Evolutionary conservation across 1,140 invertebrate species (phyloP), one percentile per base, ranked within the genome.

Genomic region (Bathynomus jamesi): DNA sequence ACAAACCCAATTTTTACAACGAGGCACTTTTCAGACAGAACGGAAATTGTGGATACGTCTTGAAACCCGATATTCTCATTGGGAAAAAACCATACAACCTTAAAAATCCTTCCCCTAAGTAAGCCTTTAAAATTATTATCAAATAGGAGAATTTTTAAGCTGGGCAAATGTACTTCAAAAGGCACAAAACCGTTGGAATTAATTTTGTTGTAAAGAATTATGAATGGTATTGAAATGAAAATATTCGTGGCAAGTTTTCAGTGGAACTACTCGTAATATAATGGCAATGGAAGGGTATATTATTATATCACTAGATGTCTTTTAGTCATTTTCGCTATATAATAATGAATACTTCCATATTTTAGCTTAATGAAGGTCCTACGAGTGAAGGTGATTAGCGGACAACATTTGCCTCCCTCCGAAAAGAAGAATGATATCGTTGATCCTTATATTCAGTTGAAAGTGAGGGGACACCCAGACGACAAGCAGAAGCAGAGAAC

Each of bases 11-110:
- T 80, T 84, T 86, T 76, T 79, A 86, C 28, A 85, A 88, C 78
- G 81, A 84, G 75, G 87, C 86, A 0, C 83, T 83, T 75, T 90
- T 90, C 79, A 70, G 79, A 3, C 83, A 85, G 31, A 90, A 90
- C 80, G 89, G 88, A 46, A 81, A 79, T 17, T 89, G 88, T 82
- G 89, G 89, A 4, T 90, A 87, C 80, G 84, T 89, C 0, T 78
- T 90, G 10, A 90, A 89, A 79, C 84, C 85, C 28, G 73, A 80
- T 29, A 80, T 79, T 65, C 69, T 85, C 7, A 61, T 78, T 30
- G 40, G 67, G 29, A 67, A 63, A 28, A 31, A 78, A 17, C 68
- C 61, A n/a, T 78, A 71, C 66, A 67, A 61, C 60, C 76, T 71
- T 28, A 72, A 69, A 80, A 28, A 78, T 76, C 76, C 72, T 24